A percentile compares a stretch with the other conserved stretches of the same genome.
phyloP scores from a whole-genome alignment of 2,797 vertebrate species.

The Sebastes minor region DNA sequence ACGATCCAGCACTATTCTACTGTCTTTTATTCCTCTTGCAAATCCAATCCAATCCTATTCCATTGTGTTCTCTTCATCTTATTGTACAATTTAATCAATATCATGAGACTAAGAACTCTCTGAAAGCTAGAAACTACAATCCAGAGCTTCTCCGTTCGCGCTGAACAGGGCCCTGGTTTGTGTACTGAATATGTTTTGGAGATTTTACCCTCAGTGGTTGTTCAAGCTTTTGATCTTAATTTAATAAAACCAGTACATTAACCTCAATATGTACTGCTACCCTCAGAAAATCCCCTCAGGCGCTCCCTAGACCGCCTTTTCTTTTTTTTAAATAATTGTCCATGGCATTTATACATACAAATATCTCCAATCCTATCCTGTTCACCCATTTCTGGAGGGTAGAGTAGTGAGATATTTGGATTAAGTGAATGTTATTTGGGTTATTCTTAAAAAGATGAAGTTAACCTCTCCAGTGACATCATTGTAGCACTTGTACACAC shows the following conservation, averaged over 20 bases:
- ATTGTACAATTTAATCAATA: constrained; percentile 13
- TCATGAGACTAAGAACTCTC: background rate
- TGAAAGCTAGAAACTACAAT: background rate
- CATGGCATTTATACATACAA: constrained; percentile 8
- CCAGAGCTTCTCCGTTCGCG: background rate
- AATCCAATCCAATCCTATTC: background rate
- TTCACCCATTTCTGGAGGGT: constrained; percentile 40
- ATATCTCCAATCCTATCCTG: constrained; percentile 33
- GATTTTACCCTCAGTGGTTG: constrained; percentile 19
- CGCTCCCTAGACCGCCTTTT: background rate
- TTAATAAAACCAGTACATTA: constrained; percentile 51
- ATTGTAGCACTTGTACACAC: background rate
- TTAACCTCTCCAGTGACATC: constrained; percentile 31
- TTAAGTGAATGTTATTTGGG: constrained; percentile 11
- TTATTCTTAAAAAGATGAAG: constrained; percentile 16
- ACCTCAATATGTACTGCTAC: constrained; percentile 40
- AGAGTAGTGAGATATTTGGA: constrained; percentile 16
- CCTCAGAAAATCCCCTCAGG: constrained; percentile 35
- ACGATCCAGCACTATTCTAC: background rate
- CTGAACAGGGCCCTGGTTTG: background rate
- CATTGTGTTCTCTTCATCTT: background rate
- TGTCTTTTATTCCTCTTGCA: constrained; percentile 1
- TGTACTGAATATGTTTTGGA: constrained; percentile 17
- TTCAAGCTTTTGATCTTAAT: constrained; percentile 47
- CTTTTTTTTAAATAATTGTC: background rate